These are phyloP conservation scores for Zaprionus ornatus DNA, from an alignment of 1,140 invertebrate species.

Conservation along the genomic window DNA sequence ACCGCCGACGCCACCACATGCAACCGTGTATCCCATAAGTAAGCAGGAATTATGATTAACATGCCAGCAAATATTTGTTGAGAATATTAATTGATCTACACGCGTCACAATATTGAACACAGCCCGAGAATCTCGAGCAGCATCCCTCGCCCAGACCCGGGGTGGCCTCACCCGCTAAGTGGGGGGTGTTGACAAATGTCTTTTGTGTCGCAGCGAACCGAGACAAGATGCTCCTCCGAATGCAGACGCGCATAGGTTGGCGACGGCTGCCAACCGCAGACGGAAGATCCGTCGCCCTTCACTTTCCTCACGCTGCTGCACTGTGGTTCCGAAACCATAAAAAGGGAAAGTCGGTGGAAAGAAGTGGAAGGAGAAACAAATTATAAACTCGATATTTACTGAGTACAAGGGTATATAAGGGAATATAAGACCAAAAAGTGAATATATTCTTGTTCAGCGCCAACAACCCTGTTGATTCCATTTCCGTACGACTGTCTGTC, in stretches of 20 bases:
- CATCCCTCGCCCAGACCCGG: neutral
- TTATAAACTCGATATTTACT: neutral
- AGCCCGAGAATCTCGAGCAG: neutral
- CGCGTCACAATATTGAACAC: constrained; percentile 74
- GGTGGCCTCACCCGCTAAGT: constrained; percentile 52
- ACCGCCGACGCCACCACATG: constrained; percentile 2
- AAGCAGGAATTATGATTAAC: constrained; percentile 65
- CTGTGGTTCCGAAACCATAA: neutral
- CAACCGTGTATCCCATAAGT: neutral
- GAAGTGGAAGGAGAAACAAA: neutral
- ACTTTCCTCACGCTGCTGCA: constrained; percentile 21
- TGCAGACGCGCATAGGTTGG: neutral
- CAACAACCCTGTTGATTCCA: too few species aligned
- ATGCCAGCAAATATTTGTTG: constrained; percentile 9
- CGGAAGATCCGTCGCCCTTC: constrained; percentile 33
- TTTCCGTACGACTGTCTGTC: too few species aligned
- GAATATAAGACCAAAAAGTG: too few species aligned
- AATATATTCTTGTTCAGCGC: too few species aligned
- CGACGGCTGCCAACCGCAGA: constrained; percentile 4
- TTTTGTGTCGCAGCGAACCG: constrained; percentile 55
- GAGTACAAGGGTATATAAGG: too few species aligned
- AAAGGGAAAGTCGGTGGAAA: neutral
- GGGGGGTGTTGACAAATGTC: constrained; percentile 79
- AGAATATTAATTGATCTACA: constrained; percentile 65
- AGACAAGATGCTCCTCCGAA: neutral